Evolutionary conservation across 1,140 invertebrate species (phyloP).

Genomic region (Cydia fagiglandana): DNA sequence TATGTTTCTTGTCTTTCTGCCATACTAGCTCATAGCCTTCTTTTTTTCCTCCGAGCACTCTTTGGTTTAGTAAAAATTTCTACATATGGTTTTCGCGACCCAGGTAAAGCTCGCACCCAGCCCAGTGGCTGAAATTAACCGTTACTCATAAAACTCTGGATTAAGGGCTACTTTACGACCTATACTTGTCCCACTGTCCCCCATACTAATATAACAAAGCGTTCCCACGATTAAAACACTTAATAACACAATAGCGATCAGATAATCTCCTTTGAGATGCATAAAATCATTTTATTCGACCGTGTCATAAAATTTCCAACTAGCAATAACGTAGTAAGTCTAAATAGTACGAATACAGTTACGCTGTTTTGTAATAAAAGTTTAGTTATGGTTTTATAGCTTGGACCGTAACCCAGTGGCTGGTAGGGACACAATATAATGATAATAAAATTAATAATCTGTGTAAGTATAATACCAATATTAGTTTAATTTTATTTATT

Average conservation of each 20-base stretch:
- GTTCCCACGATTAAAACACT: conserved; percentile 15
- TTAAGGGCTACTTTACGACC: background rate
- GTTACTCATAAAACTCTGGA: conserved; percentile 13
- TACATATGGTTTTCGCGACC: background rate
- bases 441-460: conserved; percentile 21
- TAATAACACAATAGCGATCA: conserved; percentile 2
- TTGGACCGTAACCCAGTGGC: background rate
- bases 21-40: no score
- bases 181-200: background rate
- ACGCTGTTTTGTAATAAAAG: background rate
- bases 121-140: background rate
- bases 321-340: background rate
- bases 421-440: conserved; percentile 1
- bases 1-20: no score
- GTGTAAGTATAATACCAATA: conserved; percentile 1
- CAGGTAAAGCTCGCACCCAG: background rate
- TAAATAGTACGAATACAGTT: background rate
- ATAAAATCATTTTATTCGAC: conserved; percentile 11
- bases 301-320: background rate
- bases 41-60: no score
- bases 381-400: conserved; percentile 7
- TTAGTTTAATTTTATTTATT: conserved; percentile 13
- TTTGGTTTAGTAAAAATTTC: no score
- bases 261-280: conserved; percentile 4
- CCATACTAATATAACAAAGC: background rate